These are phyloP conservation scores for Ascaphus truei DNA, from an alignment of 2,113 vertebrate genomes.

Conservation along the genomic window DNA sequence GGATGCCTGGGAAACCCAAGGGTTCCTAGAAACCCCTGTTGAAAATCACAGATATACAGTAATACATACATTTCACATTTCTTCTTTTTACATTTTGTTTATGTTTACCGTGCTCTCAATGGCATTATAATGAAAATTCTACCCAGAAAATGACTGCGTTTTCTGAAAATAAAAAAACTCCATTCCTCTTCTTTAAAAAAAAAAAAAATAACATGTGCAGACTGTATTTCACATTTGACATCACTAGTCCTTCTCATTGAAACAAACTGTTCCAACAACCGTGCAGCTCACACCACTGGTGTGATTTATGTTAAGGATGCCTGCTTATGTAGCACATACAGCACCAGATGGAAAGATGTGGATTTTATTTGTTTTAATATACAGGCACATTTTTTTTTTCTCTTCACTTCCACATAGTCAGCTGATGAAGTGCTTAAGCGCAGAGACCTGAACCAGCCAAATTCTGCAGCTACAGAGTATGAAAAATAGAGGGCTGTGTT, in stretches of 20 bases:
- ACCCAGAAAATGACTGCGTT: too few relatives aligned
- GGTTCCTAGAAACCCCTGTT: too few relatives aligned
- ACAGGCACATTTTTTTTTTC: neutral
- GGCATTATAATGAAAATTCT: too few relatives aligned
- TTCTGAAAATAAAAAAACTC: too few relatives aligned
- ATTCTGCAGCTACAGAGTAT: slow-evolving; percentile 48
- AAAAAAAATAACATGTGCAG: too few relatives aligned
- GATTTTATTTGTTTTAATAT: slow-evolving; percentile 2
- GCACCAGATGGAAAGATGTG: slow-evolving; percentile 45
- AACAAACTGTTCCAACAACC: neutral
- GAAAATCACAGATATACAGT: too few relatives aligned
- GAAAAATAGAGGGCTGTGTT: slow-evolving; percentile 60
- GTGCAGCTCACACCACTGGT: slow-evolving; percentile 36
- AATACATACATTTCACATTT: too few relatives aligned
- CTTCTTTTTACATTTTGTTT: too few relatives aligned
- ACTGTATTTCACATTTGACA: too few relatives aligned
- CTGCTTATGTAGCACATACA: slow-evolving; percentile 36
- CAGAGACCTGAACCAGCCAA: slow-evolving; percentile 40
- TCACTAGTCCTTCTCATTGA: neutral
- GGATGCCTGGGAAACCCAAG: too few relatives aligned
- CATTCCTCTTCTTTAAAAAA: too few relatives aligned
- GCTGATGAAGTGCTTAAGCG: slow-evolving; percentile 48
- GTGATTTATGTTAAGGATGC: slow-evolving; percentile 40
- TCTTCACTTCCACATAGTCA: slow-evolving; percentile 33
- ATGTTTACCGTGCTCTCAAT: too few relatives aligned